Evolutionary conservation across 1,140 invertebrate species (phyloP).

Genomic region (Leucophenga varia): DNA sequence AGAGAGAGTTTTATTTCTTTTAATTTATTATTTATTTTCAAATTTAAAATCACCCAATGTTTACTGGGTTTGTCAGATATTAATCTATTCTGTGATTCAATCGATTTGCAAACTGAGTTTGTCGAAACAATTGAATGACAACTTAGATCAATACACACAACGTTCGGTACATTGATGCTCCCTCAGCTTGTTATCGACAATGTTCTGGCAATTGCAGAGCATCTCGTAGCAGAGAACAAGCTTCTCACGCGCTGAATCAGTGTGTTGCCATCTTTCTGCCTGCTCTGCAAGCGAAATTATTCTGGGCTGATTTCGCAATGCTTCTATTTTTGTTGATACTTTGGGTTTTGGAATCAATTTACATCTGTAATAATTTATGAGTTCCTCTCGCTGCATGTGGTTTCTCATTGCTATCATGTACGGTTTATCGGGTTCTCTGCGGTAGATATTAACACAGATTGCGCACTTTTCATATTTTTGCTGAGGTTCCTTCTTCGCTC

Average conservation of each 20-base stretch:
- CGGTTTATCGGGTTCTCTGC: slow-evolving; percentile 12
- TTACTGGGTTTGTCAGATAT: too few species aligned
- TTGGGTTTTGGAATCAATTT: neutral
- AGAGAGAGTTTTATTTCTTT: too few species aligned
- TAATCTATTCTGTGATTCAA: slow-evolving; percentile 9
- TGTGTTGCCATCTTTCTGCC: too few species aligned
- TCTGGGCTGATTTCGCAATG: too few species aligned
- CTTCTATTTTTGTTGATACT: too few species aligned
- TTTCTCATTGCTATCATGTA: slow-evolving; percentile 14
- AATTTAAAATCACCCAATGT: too few species aligned
- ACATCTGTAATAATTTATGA: slow-evolving; percentile 13
- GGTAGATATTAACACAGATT: slow-evolving; percentile 1
- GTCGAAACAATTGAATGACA: slow-evolving; percentile 6
- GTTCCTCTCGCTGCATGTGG: neutral
- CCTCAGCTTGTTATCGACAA: slow-evolving; percentile 7
- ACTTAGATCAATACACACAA: neutral
- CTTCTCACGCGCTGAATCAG: neutral
- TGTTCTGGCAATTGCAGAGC: slow-evolving; percentile 8
- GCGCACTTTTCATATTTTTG: slow-evolving; percentile 2
- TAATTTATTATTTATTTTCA: too few species aligned
- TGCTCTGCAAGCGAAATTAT: too few species aligned
- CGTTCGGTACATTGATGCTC: neutral
- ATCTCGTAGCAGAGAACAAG: slow-evolving; percentile 1
- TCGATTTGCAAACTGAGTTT: neutral
- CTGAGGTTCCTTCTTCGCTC: too few species aligned